Conservation (phyloP, 2,888 invertebrate species). For the Pyrocoelia pectoralis region DNA sequence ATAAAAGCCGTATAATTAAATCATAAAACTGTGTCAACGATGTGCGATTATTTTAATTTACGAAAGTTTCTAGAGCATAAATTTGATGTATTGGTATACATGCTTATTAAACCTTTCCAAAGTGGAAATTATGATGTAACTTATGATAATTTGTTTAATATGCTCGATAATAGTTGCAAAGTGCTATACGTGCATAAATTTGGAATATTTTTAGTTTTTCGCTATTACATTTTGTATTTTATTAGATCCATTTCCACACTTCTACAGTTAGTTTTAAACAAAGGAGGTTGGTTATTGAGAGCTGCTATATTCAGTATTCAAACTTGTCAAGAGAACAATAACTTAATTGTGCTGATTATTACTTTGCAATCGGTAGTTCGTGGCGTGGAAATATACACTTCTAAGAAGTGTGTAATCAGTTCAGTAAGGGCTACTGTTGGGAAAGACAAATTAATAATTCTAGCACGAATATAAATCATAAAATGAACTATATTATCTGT, state of each 20-base stretch:
- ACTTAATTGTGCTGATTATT: neutral
- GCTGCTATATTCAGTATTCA: neutral
- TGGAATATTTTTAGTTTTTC: neutral
- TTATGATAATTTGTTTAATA: neutral
- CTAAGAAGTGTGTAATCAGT: too few relatives aligned
- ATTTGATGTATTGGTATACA: neutral
- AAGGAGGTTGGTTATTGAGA: neutral
- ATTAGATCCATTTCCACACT: too few relatives aligned
- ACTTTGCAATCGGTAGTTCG: too few relatives aligned
- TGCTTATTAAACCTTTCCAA: constrained; percentile 1
- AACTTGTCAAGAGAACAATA: neutral
- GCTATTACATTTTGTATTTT: neutral
- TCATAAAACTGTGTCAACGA: neutral
- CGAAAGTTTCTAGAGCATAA: neutral
- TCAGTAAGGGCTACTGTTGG: too few relatives aligned
- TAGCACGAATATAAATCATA: too few relatives aligned
- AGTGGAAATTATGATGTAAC: constrained; percentile 1
- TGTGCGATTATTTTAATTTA: neutral
- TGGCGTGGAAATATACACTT: too few relatives aligned
- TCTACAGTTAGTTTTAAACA: neutral
- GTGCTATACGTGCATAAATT: neutral
- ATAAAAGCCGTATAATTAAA: neutral
- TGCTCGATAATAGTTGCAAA: too few relatives aligned
- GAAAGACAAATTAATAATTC: too few relatives aligned
- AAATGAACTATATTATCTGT: too few relatives aligned